Base-by-base conservation (phyloP, 2,888 invertebrate genomes). In the Andrena bicolor region DNA sequence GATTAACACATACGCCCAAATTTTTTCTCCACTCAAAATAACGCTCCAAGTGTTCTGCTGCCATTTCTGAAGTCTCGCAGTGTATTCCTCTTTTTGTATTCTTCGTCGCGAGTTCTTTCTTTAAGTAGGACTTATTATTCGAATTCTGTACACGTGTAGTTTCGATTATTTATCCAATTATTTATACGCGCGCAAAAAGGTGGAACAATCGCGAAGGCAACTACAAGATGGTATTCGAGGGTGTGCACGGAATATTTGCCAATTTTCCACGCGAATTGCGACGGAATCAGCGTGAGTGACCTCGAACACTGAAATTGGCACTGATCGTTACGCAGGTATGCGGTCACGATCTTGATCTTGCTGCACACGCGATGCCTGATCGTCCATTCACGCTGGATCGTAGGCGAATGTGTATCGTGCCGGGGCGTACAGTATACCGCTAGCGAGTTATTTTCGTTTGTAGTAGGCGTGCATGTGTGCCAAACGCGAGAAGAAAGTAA, bases 281-380 rank as follows among this genome's bases (percentile, higher is more conserved):
- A n/a, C 66, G 71, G 35, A 30, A 73, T 16, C 48, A 68, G 28
- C 69, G 56, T n/a, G 56, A 76, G 48, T 68, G 66, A 58, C 84
- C 84, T 69, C 80, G 83, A 70, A 26, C 69, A 23, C 26, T 76
- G 69, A 76, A 84, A 84, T 72, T 73, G 65, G 79, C 80, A 73
- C 80, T 69, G 76, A 84, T 84, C 73, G 84, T 83, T 74, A 69
- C 72, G 80, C 68, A 64, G 84, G 72, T 71, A 75, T 69, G 79
- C 79, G 70, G 72, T 77, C 74, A 66, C 75, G 83, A 83, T 83
- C 83, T 75, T 83, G 83, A 83, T 83, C 75, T 56, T 75, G 49
- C 71, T 6, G 56, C 60, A 41, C 83, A 71, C 77, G 83, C 83
- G 75, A 80, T 77, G 56, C 48, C 32, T 32, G 68, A 83, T 74